Base-by-base conservation (phyloP, 2,797 vertebrate genomes). In the Bucorvus abyssinicus region DNA sequence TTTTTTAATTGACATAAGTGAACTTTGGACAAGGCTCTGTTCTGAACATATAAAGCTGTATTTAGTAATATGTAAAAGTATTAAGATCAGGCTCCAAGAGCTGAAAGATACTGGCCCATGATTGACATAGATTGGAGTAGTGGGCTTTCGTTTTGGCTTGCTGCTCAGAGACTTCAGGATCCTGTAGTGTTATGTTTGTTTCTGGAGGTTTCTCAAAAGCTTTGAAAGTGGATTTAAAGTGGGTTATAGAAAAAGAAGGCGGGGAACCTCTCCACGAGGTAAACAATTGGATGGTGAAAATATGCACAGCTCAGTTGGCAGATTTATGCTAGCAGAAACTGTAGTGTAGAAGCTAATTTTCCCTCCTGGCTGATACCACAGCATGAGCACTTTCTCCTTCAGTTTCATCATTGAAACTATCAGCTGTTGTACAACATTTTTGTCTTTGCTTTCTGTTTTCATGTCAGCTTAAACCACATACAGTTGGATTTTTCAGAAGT, bases 391-490 rank as follows among this genome's bases (percentile, higher is more conserved):
- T 75, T 92, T 92, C 65, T 91, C 61, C 67, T 64, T 81, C 52
- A 84, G 56, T 74, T 87, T 64, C 52, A 17, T 76, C 65, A 8
- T 2, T 60, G 61, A 36, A 71, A 4, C 57, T 36, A 22, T 55
- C 85, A 95, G 69, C 64, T 91, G 60, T 26, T 56, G 49, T 74
- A 42, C 27, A 47, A 17, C 60, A 9, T 24, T 85, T 88, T 61
- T n/a, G 13, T 45, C 47, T 67, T 36, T 21, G 42, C 47, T 64
- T 19, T 80, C 26, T 64, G 12, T 89, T 44, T 49, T n/a, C 3
- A 2, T 75, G 50, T 64, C 60, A 23, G 71, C 49, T 86, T 36
- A 6, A 30, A 34, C 30, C 26, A n/a, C 0, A 0, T 36, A 20
- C 4, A 38, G 69, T 16, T 64, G 44, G 6, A 2, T 3, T 6